A percentile compares a stretch with the other conserved stretches of the same genome.
Conservation (phyloP, 2,113 vertebrate species). For the Chlorodrepanis virens region DNA sequence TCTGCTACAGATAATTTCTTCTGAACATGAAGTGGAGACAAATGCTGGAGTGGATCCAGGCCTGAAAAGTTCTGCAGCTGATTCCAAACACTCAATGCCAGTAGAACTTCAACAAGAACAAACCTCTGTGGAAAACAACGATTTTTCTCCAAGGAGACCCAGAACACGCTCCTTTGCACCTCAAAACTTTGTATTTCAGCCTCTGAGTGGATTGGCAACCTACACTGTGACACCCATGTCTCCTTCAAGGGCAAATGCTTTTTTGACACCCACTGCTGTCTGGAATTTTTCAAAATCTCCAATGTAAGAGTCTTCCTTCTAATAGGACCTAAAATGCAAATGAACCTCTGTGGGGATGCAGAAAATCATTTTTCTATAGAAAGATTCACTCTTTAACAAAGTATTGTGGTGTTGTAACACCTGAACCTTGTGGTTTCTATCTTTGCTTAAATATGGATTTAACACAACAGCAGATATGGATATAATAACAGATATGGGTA, state of each 20-base stretch:
- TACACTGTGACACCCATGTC: slow-evolving; percentile 82
- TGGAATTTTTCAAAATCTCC: slow-evolving; percentile 58
- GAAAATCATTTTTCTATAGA: neutral
- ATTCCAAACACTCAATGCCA: neutral
- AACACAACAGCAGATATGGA: neutral
- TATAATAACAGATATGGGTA: no score
- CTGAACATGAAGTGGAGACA: slow-evolving; percentile 23
- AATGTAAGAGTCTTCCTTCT: slow-evolving; percentile 58
- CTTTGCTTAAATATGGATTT: neutral
- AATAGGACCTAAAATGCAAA: neutral
- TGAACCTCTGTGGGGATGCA: neutral
- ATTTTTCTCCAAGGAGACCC: neutral
- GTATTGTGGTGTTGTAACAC: neutral
- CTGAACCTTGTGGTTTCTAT: neutral
- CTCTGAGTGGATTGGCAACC: slow-evolving; percentile 75
- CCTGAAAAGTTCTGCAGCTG: neutral
- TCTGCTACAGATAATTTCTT: slow-evolving; percentile 40
- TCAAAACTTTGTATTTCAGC: slow-evolving; percentile 84
- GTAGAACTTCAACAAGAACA: neutral
- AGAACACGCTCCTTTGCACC: slow-evolving; percentile 86
- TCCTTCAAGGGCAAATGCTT: slow-evolving; percentile 78
- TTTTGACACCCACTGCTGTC: slow-evolving; percentile 75
- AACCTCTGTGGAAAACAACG: neutral
- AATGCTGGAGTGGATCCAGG: neutral
- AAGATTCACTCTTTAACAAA: neutral